Evolutionary conservation across 2,113 vertebrate species (phyloP).

Genomic region (Ageneiosus marmoratus): DNA sequence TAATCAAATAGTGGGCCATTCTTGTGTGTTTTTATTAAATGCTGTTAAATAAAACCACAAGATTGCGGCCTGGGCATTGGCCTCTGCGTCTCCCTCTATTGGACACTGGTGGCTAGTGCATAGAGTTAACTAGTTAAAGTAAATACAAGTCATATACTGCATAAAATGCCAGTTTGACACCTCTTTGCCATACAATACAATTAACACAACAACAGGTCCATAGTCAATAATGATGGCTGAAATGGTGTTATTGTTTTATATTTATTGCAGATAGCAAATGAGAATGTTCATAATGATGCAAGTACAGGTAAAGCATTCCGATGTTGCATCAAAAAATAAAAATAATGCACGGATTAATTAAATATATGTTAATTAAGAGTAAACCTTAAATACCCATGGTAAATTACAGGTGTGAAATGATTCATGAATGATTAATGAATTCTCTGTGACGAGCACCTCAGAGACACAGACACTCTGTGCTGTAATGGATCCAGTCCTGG

Average conservation of each 20-base stretch:
- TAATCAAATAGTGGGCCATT: conserved; percentile 36
- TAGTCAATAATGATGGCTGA: neutral
- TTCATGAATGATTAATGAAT: conserved; percentile 14
- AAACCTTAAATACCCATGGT: conserved; percentile 16
- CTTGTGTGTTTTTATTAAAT: conserved; percentile 42
- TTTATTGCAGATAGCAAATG: conserved; percentile 6
- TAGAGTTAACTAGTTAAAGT: conserved; percentile 33
- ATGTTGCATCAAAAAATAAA: too few species aligned
- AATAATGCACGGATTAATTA: conserved; percentile 14
- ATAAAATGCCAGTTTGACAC: conserved; percentile 29
- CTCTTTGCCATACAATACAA: conserved; percentile 13
- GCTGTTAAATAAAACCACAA: conserved; percentile 50
- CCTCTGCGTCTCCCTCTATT: conserved; percentile 70
- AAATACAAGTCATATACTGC: conserved; percentile 8
- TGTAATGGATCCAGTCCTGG: conserved; percentile 5
- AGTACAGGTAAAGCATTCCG: neutral
- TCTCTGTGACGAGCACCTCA: neutral
- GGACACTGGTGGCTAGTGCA: conserved; percentile 58
- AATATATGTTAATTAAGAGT: conserved; percentile 15
- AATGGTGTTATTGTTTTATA: conserved; percentile 30
- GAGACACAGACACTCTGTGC: neutral
- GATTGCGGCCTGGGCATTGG: conserved; percentile 50
- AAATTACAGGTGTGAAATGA: conserved; percentile 35
- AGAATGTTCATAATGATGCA: neutral
- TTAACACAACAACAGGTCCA: neutral